phyloP scores from a whole-genome alignment of 1,140 invertebrate species.

The Anoplolepis gracilipes region DNA sequence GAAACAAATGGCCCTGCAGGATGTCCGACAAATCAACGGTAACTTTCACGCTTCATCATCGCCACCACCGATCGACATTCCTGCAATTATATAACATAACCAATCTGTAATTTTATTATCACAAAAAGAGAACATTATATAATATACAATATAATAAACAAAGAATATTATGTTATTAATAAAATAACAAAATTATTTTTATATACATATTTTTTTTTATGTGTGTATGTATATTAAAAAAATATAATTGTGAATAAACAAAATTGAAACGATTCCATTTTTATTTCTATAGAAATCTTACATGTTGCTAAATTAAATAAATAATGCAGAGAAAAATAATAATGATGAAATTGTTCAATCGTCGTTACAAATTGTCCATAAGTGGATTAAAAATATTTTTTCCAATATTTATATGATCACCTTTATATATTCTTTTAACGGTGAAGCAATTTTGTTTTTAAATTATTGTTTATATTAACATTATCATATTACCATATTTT shows the following conservation, averaged over 20 bases:
- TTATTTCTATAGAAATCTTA: no score
- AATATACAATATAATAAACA: not conserved
- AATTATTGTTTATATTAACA: not conserved
- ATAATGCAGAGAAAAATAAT: no score
- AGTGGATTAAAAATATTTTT: not conserved
- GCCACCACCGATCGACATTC: conserved; percentile 68
- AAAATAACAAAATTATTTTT: no score
- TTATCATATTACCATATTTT: not conserved
- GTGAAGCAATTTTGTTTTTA: not conserved
- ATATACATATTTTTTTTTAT: no score
- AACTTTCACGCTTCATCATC: conserved; percentile 75
- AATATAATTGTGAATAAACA: no score
- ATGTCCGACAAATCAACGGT: conserved; percentile 72
- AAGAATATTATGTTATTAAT: no score
- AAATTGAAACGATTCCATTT: no score
- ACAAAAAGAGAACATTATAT: not conserved
- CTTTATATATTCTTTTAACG: not conserved
- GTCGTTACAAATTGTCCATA: no score
- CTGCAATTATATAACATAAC: conserved; percentile 64
- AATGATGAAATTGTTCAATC: no score
- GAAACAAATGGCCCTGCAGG: conserved; percentile 74
- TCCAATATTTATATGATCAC: not conserved
- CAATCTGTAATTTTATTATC: not conserved
- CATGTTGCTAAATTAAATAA: no score
- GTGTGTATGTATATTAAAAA: no score